Conservation (phyloP, 2,113 vertebrate genomes). For the Agelaius tricolor region DNA sequence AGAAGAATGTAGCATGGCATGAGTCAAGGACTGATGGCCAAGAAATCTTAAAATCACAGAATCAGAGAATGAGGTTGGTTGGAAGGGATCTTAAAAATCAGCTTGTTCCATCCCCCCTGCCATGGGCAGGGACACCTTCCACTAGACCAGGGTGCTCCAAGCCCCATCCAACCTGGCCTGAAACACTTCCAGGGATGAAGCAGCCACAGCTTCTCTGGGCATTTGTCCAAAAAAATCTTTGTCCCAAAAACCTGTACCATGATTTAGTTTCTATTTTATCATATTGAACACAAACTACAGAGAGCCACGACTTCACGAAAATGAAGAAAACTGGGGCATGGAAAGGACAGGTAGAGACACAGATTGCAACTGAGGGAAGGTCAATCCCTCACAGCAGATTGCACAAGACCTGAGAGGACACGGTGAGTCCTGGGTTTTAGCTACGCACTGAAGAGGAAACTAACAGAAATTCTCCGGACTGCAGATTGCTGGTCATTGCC, state of each 20-base stretch:
- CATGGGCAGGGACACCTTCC: not conserved
- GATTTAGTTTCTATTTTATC: not conserved
- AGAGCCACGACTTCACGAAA: not conserved
- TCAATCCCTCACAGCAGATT: not conserved
- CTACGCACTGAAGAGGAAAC: not conserved
- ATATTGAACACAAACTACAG: not conserved
- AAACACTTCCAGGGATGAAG: not conserved
- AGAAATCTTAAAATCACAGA: not conserved
- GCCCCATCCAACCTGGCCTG: not conserved
- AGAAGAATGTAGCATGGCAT: not conserved
- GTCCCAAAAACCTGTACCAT: not conserved
- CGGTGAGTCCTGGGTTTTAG: not conserved
- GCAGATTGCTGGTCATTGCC: not conserved
- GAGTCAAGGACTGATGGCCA: not conserved
- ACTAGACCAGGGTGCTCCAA: rapidly evolving
- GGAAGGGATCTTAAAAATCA: not conserved
- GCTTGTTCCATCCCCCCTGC: rapidly evolving
- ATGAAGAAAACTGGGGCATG: not conserved
- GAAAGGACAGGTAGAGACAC: not conserved
- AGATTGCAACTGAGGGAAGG: not conserved
- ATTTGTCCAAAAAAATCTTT: not conserved
- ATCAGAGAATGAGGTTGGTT: not conserved
- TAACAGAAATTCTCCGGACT: not conserved
- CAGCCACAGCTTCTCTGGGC: not conserved
- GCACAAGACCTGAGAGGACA: not conserved